Percentiles rank a stretch among this genome's conserved stretches.
phyloP scores from a whole-genome alignment of 2,113 vertebrate genomes.

The Manacus vitellinus region DNA sequence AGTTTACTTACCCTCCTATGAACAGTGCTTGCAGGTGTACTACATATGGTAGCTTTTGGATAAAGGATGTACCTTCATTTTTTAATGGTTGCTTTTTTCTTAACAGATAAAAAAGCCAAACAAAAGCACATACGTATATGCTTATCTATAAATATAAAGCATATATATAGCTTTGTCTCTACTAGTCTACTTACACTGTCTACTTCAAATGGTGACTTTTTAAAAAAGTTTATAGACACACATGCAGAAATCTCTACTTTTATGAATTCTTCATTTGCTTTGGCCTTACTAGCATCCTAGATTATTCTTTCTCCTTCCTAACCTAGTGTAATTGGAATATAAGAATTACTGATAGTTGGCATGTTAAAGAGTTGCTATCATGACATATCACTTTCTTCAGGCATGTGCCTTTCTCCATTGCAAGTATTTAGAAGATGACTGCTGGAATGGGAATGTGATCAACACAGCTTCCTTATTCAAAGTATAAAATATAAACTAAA shows the following conservation, averaged over 20 bases:
- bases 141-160: too few species aligned
- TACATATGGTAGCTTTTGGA: not conserved
- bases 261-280: not conserved
- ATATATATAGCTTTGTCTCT: not conserved
- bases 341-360: not conserved
- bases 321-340: fast-evolving
- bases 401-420: not conserved
- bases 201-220: not conserved
- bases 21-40: not conserved
- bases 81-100: not conserved
- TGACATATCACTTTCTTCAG: not conserved
- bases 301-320: not conserved
- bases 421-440: not conserved
- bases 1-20: not conserved
- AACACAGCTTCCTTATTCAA: not conserved
- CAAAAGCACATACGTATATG: not conserved
- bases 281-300: not conserved
- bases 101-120: not conserved
- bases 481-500: not conserved
- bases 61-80: not conserved
- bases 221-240: not conserved
- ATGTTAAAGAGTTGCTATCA: not conserved
- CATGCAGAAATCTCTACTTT: not conserved
- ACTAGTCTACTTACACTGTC: not conserved
- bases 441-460: not conserved